Evolutionary conservation across 2,113 vertebrate species (phyloP).

Genomic region (Corythornis madagascariensis): DNA sequence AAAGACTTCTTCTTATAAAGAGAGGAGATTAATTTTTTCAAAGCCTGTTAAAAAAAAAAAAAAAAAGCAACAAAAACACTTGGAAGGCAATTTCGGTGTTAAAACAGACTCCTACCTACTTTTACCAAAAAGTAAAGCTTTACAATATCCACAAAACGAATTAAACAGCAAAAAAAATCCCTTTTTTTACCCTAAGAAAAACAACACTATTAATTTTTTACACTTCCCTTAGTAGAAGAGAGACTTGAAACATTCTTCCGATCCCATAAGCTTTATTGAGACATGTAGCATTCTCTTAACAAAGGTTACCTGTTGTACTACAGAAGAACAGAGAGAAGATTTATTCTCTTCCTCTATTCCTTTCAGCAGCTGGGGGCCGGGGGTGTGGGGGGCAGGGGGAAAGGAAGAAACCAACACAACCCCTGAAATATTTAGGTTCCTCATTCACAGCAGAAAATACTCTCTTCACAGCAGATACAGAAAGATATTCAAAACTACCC

Average conservation of each 20-base stretch:
- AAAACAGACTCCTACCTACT: no score
- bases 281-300: accelerated
- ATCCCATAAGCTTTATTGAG: accelerated
- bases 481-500: neutral
- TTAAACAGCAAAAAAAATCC: neutral
- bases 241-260: neutral
- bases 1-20: neutral
- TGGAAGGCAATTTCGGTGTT: no score
- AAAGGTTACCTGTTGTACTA: neutral
- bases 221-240: neutral
- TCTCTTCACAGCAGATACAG: accelerated
- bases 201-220: neutral
- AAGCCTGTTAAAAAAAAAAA: neutral
- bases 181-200: neutral
- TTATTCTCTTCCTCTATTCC: accelerated
- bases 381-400: accelerated
- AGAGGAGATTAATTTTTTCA: neutral
- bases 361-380: accelerated
- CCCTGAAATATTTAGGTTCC: neutral
- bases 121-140: no score
- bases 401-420: accelerated
- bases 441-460: accelerated
- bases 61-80: neutral
- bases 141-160: neutral
- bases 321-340: accelerated